A percentile compares a stretch with the other conserved stretches of the same genome.
Evolutionary conservation across 2,888 invertebrate species (phyloP).

Genomic region (Gastracanthus pulcherrimus): DNA sequence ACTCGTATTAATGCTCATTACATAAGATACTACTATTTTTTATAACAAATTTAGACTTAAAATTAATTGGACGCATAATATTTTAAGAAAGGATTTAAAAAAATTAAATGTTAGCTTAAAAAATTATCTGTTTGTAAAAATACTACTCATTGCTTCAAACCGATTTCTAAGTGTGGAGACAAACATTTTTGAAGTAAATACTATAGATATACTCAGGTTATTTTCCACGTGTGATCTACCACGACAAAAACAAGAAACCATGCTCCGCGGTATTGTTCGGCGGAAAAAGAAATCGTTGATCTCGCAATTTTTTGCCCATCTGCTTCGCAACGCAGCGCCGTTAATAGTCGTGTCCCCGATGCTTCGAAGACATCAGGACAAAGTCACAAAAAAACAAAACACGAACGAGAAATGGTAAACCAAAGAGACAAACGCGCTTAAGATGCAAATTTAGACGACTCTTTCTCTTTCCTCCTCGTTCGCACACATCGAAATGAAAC

Average conservation of each 20-base stretch:
- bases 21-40: too few relatives aligned
- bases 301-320: too few relatives aligned
- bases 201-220: neutral
- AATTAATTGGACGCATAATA: too few relatives aligned
- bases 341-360: neutral
- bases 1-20: too few relatives aligned
- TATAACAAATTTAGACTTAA: too few relatives aligned
- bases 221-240: neutral
- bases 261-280: neutral
- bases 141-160: too few relatives aligned
- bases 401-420: constrained; percentile 10
- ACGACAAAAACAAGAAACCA: neutral
- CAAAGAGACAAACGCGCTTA: constrained; percentile 7
- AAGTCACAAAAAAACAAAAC: neutral
- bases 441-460: constrained; percentile 19
- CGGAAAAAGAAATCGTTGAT: neutral
- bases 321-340: neutral
- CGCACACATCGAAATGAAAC: constrained; percentile 13
- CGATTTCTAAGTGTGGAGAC: too few relatives aligned
- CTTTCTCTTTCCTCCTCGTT: neutral
- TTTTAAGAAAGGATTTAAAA: too few relatives aligned
- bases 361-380: neutral
- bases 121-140: too few relatives aligned
- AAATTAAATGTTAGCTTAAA: too few relatives aligned
- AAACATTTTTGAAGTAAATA: neutral